phyloP scores from a whole-genome alignment of 2,113 vertebrate species.

The Garra rufa region DNA sequence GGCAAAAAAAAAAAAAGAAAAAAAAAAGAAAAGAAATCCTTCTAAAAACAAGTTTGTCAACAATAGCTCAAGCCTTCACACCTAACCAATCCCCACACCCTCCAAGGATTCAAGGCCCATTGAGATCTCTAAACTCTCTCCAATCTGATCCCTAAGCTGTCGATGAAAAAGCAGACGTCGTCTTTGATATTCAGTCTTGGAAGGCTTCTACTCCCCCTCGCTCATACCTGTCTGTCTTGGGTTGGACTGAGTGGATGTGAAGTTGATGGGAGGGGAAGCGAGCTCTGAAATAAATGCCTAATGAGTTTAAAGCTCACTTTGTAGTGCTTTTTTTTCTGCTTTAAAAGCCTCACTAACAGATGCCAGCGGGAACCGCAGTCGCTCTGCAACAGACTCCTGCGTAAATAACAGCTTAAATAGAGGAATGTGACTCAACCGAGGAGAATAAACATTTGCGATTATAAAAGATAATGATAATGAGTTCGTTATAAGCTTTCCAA shows the following conservation, averaged over 20 bases:
- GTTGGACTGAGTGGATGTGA: conserved; percentile 21
- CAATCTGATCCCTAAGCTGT: conserved; percentile 46
- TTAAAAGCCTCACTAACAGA: background rate
- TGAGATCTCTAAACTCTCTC: conserved; percentile 55
- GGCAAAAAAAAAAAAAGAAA: background rate
- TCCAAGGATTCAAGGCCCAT: conserved; percentile 33
- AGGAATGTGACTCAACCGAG: conserved; percentile 3
- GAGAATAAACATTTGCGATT: background rate
- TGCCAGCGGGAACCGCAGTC: conserved; percentile 9
- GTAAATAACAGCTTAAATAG: conserved; percentile 12
- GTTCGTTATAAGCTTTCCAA: background rate
- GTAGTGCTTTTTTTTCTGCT: conserved; percentile 10
- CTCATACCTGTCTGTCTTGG: conserved; percentile 17
- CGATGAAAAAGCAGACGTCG: conserved; percentile 25
- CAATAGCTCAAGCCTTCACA: conserved; percentile 24
- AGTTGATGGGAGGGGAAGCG: conserved; percentile 4
- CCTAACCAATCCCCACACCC: background rate
- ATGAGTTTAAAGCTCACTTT: conserved; percentile 56
- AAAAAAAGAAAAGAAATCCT: background rate
- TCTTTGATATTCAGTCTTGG: conserved; percentile 44
- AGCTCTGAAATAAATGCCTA: conserved; percentile 53
- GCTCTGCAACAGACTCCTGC: background rate
- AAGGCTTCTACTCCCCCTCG: conserved; percentile 33
- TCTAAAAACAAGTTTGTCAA: conserved; percentile 44
- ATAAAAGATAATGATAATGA: conserved; percentile 13